Base-by-base conservation (phyloP, 2,888 invertebrate genomes). In the Phyllotreta striolata region DNA sequence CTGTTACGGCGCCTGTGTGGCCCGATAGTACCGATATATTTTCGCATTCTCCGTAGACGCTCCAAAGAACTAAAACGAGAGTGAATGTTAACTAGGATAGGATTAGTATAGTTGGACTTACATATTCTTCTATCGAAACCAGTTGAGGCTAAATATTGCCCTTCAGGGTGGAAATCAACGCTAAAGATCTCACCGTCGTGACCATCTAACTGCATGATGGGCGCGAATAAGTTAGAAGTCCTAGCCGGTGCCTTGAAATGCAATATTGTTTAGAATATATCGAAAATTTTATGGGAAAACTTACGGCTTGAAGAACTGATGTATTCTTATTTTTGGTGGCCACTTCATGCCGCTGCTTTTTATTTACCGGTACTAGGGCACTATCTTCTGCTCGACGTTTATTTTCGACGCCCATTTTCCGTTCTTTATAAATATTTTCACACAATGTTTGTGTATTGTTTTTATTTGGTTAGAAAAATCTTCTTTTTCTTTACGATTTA, bases 151-250 rank as follows among this genome's bases (percentile, higher is more conserved):
- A 99, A 82, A 78, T 96, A 91, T 74, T 94, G 91, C 3, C 99
- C 99, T 78, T 98, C 97, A 0, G 97, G 97, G 79, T 98, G 96
- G 81, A 99, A 99, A 81, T 94, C 93, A 6, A 91, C 85, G 1
- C 92, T 87, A 79, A 95, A 97, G 73, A 99, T 91, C 81, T 99
- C 99, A 7, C 97, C 98, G 79, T 95, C 94, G 79, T 99, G 99
- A 0, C 98, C 99, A 77, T 96, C 94, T 56, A 99, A 82, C 41
- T 95, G 84, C 96, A 98, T 98, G 62, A 98, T 98, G 0, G 98
- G 97, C 0, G 96, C 91, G 78, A 91, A 87, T 1, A 99, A 84
- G 71, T 89, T 92, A 0, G 97, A 97, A 8, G 96, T 95, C 66
- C 98, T 84, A 41, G 89, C 88, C 37, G 91, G 88, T 73, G 90